phyloP scores from a whole-genome alignment of 2,797 vertebrate species.

The Ptychadena robeensis region DNA sequence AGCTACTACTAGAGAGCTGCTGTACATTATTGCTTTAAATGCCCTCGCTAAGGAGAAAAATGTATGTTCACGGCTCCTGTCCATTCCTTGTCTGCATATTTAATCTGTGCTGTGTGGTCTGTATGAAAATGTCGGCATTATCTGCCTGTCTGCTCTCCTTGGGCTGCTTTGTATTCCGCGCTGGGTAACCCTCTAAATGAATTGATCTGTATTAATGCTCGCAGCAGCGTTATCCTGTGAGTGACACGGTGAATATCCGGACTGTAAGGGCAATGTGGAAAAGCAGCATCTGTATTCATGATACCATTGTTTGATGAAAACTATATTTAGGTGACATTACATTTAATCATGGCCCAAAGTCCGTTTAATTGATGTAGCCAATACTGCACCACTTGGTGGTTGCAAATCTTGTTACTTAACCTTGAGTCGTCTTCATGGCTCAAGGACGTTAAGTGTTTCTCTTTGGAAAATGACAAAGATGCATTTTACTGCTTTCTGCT shows the following conservation, averaged over 20 bases:
- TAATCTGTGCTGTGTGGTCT: conserved; percentile 2
- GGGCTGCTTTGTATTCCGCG: not conserved
- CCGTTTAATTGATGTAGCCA: conserved; percentile 48
- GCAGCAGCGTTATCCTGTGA: not conserved
- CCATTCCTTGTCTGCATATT: conserved; percentile 7
- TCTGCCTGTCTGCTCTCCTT: not conserved
- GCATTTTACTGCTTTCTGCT: no score
- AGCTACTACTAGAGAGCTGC: not conserved
- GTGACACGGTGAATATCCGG: conserved; percentile 21
- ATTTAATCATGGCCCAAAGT: conserved; percentile 43
- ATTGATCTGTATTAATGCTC: conserved; percentile 8
- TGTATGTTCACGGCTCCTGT: not conserved
- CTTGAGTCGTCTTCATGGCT: conserved; percentile 32
- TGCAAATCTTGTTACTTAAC: conserved; percentile 47
- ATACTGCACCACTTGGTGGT: conserved; percentile 33
- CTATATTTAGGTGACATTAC: conserved; percentile 32
- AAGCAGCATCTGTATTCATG: conserved; percentile 31
- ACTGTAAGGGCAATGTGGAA: not conserved
- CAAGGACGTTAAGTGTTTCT: conserved; percentile 7
- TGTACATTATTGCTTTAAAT: not conserved
- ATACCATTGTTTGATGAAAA: not conserved
- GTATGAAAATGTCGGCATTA: conserved; percentile 9
- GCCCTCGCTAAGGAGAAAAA: not conserved
- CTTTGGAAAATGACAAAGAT: not conserved
- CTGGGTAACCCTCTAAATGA: conserved; percentile 18